Conservation (phyloP, 2,113 vertebrate species). For the Eidolon helvum region DNA sequence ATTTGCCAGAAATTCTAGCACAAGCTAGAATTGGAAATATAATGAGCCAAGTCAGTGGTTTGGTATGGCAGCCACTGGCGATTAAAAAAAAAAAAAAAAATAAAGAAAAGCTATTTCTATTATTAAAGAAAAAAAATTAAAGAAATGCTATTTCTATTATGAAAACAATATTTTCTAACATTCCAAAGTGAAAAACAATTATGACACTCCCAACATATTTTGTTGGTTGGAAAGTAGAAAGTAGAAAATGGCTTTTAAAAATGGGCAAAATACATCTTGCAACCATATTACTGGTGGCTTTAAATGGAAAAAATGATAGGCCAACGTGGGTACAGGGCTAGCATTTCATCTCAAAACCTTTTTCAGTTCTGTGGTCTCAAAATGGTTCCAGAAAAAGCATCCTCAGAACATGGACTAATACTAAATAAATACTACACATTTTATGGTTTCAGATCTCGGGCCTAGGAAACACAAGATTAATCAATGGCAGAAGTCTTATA, state of each 20-base stretch:
- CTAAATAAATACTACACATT: constrained; percentile 69
- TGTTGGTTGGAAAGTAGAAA: constrained; percentile 71
- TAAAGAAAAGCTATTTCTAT: constrained; percentile 72
- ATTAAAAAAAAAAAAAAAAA: constrained; percentile 65
- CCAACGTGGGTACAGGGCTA: constrained; percentile 50
- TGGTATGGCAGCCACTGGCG: constrained; percentile 60
- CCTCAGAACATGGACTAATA: constrained; percentile 65
- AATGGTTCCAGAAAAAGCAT: constrained; percentile 71
- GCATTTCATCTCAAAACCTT: constrained; percentile 62
- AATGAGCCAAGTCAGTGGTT: constrained; percentile 69
- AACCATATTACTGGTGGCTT: constrained; percentile 65
- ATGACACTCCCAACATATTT: constrained; percentile 75
- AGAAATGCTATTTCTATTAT: constrained; percentile 72
- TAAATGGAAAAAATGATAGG: constrained; percentile 67
- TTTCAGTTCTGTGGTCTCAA: constrained; percentile 70
- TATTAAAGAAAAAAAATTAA: constrained; percentile 64
- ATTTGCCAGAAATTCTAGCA: constrained; percentile 64
- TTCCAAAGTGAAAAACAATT: constrained; percentile 70
- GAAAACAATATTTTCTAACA: constrained; percentile 70
- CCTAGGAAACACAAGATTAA: constrained; percentile 44
- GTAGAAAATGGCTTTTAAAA: constrained; percentile 63
- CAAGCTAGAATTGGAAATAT: constrained; percentile 60
- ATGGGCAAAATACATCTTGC: constrained; percentile 65
- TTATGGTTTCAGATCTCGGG: constrained; percentile 60
- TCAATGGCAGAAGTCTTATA: background rate